A percentile compares a stretch with the other conserved stretches of the same genome.
Evolutionary conservation across 1,140 invertebrate genomes (phyloP).

Genomic region (Diorhabda carinulata): DNA sequence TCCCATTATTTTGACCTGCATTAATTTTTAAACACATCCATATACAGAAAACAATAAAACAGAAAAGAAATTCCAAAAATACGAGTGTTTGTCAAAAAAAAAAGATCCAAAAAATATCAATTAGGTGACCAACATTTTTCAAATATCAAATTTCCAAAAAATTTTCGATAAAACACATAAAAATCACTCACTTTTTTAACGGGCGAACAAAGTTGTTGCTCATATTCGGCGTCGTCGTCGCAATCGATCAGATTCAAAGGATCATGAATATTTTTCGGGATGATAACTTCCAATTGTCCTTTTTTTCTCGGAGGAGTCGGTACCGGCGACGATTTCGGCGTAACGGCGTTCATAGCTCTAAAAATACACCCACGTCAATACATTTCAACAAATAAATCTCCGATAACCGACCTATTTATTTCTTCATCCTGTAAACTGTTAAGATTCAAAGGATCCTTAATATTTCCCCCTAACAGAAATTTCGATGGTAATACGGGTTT

Average conservation of each 20-base stretch:
- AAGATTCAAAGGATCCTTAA: constrained; percentile 90
- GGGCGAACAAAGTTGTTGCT: constrained; percentile 64
- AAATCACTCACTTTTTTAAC: constrained; percentile 52
- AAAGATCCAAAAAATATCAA: too few relatives aligned
- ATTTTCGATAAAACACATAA: too few relatives aligned
- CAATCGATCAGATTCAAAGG: constrained; percentile 81
- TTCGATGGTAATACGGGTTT: constrained; percentile 83
- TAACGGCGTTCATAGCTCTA: constrained; percentile 78
- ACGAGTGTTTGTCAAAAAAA: too few relatives aligned
- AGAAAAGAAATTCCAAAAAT: too few relatives aligned
- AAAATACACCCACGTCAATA: neutral
- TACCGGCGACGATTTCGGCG: constrained; percentile 81
- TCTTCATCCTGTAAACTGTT: constrained; percentile 88
- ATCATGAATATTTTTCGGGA: constrained; percentile 88
- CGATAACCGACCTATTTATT: constrained; percentile 55
- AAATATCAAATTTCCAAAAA: too few relatives aligned
- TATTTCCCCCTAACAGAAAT: constrained; percentile 91
- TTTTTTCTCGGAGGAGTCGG: constrained; percentile 80
- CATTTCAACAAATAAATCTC: too few relatives aligned
- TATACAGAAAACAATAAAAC: too few relatives aligned
- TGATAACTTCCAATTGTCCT: constrained; percentile 82
- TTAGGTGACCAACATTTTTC: too few relatives aligned
- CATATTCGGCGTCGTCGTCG: constrained; percentile 76
- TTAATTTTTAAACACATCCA: too few relatives aligned
- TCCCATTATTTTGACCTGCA: too few relatives aligned